Evolutionary conservation across 1,140 invertebrate genomes (phyloP).

Genomic region (Lamellibrachia luymesi): DNA sequence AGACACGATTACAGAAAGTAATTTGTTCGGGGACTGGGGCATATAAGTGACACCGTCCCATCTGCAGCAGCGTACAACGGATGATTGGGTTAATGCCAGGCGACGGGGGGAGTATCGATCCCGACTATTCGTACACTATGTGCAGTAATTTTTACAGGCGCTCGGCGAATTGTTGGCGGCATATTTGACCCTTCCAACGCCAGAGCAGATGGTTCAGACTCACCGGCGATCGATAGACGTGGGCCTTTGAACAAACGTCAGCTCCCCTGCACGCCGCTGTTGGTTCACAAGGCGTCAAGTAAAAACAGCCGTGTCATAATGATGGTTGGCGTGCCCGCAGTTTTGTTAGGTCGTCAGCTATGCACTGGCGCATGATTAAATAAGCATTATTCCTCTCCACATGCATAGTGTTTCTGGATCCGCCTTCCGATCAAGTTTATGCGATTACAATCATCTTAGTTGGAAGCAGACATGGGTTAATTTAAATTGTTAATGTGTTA

Average conservation of each 20-base stretch:
- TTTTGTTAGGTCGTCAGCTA: not conserved
- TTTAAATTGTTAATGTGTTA: no score
- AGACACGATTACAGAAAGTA: constrained; percentile 5
- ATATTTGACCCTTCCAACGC: not conserved
- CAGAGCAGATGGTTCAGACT: not conserved
- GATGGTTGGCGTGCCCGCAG: not conserved
- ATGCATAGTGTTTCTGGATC: not conserved
- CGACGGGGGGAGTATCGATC: not conserved
- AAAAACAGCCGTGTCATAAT: not conserved
- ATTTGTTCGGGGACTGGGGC: not conserved
- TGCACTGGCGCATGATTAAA: not conserved
- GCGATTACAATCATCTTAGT: not conserved
- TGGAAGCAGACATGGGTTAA: no score
- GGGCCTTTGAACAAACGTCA: not conserved
- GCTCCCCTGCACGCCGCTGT: not conserved
- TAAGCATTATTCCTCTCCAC: not conserved
- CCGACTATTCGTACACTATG: not conserved
- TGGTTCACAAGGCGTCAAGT: not conserved
- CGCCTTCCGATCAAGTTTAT: not conserved
- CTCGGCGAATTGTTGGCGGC: not conserved
- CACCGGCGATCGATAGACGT: not conserved
- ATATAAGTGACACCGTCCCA: not conserved
- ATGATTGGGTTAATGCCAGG: not conserved
- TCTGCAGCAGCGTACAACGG: not conserved
- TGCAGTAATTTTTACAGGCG: not conserved